Base-by-base conservation (phyloP, 2,888 invertebrate genomes). In the Agriopis leucophaearia region DNA sequence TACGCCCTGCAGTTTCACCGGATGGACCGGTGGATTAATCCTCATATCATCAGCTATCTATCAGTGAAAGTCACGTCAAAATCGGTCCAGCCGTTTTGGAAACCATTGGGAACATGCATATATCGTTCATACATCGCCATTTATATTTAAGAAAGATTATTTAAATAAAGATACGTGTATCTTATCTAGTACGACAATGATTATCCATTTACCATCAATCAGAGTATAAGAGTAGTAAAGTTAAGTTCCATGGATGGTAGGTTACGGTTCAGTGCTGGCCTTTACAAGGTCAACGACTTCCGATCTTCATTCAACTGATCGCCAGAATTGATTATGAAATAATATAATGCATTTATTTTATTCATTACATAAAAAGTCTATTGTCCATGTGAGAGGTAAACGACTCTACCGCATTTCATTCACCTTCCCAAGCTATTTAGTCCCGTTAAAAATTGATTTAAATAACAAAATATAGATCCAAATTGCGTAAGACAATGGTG, bases 401-500 rank as follows among this genome's bases (percentile, higher is more conserved):
- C 63, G 76, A 70, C 73, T 71, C 72, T 55, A 61, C 64, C 65
- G 68, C 66, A 77, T 73, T 62, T 68, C 77, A 67, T 78, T 82
- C 76, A 81, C 81, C 78, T 79, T 78, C 76, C 60, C 65, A 70
- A 62, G 68, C 67, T 70, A 60, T 69, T 74, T 64, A 71, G 69
- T 74, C 72, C 75, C 75, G 73, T 77, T 71, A 78, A 75, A 74
- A 71, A 66, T 69, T 72, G 78, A 74, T 70, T 76, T 68, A 78
- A 79, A 74, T 72, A 75, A 78, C 75, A 75, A 74, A 79, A 76
- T 72, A 73, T 73, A 72, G 73, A 80, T 78, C 75, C 77, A 79
- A 85, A 86, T 83, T 79, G 81, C 81, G 80, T 86, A 82, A 83
- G 80, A 79, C 79, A 82, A 78, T 80, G 80, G 84, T 75, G 83